Percentiles rank a stretch among this genome's conserved stretches.
phyloP scores from a whole-genome alignment of 2,888 invertebrate species.

The Stegophylla sp. region DNA sequence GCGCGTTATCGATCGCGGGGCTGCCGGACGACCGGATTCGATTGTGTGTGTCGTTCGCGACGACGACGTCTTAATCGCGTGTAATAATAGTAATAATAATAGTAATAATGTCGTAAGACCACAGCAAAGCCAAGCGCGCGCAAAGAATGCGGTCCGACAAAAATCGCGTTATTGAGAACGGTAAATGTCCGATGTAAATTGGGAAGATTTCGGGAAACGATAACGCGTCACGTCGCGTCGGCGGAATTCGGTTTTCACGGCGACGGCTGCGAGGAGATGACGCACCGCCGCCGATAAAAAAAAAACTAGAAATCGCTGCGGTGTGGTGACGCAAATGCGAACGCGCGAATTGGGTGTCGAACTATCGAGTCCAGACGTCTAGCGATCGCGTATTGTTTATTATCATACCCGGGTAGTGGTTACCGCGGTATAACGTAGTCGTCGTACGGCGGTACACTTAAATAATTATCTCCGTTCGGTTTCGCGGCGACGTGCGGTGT shows the following conservation, averaged over 20 bases:
- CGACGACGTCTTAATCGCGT: too few relatives aligned
- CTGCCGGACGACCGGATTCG: too few relatives aligned
- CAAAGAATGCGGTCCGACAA: too few relatives aligned
- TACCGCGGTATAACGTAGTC: background rate
- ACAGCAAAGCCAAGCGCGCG: too few relatives aligned
- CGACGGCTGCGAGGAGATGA: background rate
- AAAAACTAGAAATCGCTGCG: background rate
- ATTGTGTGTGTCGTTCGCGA: too few relatives aligned
- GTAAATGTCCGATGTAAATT: background rate
- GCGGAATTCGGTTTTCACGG: background rate
- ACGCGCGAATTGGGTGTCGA: background rate
- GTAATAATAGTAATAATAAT: too few relatives aligned
- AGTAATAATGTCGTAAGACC: too few relatives aligned
- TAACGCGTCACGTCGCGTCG: too few relatives aligned
- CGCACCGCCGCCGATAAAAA: background rate
- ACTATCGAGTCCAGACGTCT: background rate
- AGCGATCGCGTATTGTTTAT: background rate
- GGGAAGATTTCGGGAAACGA: constrained; percentile 8
- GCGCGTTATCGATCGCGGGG: too few relatives aligned
- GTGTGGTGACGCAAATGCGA: background rate
- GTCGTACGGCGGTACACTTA: background rate
- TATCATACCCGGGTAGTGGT: background rate
- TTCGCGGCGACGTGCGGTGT: background rate
- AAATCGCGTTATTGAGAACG: too few relatives aligned
- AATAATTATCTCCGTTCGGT: background rate